Evolutionary conservation across 2,797 vertebrate species (phyloP).

Genomic region (Acipenser oxyrinchus): DNA sequence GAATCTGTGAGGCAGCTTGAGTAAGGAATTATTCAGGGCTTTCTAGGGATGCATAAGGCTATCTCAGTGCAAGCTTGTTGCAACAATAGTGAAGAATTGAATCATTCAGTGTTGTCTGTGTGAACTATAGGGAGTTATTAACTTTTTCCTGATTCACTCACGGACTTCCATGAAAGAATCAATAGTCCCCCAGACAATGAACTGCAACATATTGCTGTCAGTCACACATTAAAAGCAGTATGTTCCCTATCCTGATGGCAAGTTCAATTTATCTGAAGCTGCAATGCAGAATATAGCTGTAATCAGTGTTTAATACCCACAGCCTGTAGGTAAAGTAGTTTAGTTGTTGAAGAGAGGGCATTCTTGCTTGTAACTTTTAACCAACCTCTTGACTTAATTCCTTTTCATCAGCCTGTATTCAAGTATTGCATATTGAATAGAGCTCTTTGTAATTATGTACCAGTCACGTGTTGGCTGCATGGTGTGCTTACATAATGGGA

Average conservation of each 20-base stretch:
- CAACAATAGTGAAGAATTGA: too few species aligned
- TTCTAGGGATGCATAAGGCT: too few species aligned
- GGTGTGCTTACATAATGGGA: constrained; percentile 79
- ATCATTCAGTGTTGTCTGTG: too few species aligned
- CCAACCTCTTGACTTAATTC: constrained; percentile 28
- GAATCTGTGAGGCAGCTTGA: too few species aligned
- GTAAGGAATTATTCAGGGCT: too few species aligned
- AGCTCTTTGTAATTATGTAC: constrained; percentile 40
- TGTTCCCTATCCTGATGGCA: neutral
- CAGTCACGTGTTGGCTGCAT: constrained; percentile 53
- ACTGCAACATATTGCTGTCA: neutral
- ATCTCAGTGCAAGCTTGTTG: too few species aligned
- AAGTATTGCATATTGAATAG: constrained; percentile 31
- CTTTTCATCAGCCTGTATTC: constrained; percentile 24
- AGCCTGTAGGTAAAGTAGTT: neutral
- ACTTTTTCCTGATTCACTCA: too few species aligned
- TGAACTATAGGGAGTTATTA: too few species aligned
- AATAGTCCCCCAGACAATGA: neutral
- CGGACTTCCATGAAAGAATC: neutral
- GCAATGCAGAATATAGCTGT: neutral
- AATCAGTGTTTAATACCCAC: neutral
- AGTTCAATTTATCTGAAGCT: neutral
- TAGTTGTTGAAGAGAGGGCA: constrained; percentile 10
- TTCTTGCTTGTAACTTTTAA: constrained; percentile 17
- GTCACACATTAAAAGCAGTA: neutral